phyloP scores from a whole-genome alignment of 2,888 invertebrate species.

The Rugalucina vietnamica region DNA sequence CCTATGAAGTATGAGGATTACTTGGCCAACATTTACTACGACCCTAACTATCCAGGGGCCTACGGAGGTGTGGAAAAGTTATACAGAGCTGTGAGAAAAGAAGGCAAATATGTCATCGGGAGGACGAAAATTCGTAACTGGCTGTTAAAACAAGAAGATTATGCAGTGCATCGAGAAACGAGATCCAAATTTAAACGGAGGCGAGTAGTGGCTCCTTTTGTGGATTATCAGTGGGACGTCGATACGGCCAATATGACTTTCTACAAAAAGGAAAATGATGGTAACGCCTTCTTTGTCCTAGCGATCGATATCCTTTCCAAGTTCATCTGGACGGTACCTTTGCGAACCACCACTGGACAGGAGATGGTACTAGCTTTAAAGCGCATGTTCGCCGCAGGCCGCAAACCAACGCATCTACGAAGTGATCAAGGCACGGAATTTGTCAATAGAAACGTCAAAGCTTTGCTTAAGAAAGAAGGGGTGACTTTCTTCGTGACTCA shows the following conservation, averaged over 20 bases:
- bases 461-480: background rate
- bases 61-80: slow-evolving; percentile 40
- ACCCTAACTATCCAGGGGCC: slow-evolving; percentile 46
- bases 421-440: background rate
- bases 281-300: background rate
- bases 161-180: background rate
- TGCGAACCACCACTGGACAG: background rate
- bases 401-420: background rate
- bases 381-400: background rate
- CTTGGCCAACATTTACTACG: slow-evolving; percentile 50
- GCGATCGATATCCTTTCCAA: background rate
- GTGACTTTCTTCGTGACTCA: background rate
- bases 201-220: background rate
- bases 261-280: background rate
- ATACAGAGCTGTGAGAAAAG: background rate
- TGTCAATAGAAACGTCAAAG: background rate
- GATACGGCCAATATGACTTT: background rate
- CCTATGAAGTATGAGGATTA: slow-evolving; percentile 47
- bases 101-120: background rate
- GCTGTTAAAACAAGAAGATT: background rate
- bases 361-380: background rate
- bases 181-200: background rate
- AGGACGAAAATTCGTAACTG: background rate
- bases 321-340: background rate
- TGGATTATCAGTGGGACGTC: background rate